These are phyloP conservation scores for Nothocercus nigrocapillus DNA, from an alignment of 2,113 vertebrate genomes.

Conservation along the genomic window DNA sequence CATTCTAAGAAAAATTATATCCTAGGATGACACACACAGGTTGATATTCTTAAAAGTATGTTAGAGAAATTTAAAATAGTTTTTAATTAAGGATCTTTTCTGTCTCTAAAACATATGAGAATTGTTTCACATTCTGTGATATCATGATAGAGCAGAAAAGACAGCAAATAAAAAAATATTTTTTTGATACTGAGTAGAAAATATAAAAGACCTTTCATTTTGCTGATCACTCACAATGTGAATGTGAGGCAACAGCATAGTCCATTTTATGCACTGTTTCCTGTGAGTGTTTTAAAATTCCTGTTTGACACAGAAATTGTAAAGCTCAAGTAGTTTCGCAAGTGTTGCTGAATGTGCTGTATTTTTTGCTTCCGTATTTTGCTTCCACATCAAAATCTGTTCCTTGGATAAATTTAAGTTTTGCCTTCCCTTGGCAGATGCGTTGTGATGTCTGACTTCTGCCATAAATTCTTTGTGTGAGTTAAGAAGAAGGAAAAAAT, in stretches of 20 bases:
- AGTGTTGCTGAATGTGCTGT: not conserved
- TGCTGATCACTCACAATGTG: not conserved
- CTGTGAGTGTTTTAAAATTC: not conserved
- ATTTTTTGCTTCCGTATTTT: not conserved
- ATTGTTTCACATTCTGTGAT: fast-evolving
- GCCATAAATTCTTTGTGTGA: not conserved
- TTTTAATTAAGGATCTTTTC: not conserved
- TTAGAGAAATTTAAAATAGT: not conserved
- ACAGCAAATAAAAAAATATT: not conserved
- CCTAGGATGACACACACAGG: fast-evolving
- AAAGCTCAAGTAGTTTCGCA: not conserved
- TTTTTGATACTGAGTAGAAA: not conserved
- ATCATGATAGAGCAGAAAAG: not conserved
- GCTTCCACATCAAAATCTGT: not conserved
- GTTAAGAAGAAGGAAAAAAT: not conserved
- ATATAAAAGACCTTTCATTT: not conserved
- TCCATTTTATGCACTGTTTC: not conserved
- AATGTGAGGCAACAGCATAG: not conserved
- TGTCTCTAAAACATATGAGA: not conserved
- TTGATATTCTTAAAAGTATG: not conserved
- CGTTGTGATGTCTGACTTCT: not conserved
- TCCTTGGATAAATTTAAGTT: not conserved
- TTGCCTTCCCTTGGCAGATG: not conserved
- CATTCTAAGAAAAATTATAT: not conserved
- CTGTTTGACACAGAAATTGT: not conserved